Conservation (phyloP, 2,113 vertebrate genomes). For the Hylia prasina region DNA sequence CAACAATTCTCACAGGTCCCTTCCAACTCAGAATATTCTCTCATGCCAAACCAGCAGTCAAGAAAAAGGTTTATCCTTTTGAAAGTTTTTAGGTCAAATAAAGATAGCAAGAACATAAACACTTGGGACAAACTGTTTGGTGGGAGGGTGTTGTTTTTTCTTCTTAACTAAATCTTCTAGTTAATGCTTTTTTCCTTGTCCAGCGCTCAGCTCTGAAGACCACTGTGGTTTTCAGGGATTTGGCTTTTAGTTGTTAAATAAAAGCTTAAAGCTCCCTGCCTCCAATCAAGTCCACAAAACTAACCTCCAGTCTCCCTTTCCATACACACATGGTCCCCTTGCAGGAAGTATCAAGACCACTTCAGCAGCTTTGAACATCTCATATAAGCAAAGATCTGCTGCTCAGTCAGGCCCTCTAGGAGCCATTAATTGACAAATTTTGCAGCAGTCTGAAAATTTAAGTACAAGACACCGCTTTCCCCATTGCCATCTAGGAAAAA, state of each 20-base stretch:
- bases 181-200: neutral
- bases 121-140: neutral
- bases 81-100: neutral
- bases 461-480: neutral
- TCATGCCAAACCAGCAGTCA: neutral
- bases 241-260: neutral
- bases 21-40: neutral
- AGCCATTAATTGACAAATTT: neutral
- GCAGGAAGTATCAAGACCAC: neutral
- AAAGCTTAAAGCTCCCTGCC: neutral
- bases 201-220: neutral
- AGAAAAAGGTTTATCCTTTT: neutral
- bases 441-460: neutral
- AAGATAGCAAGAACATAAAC: neutral
- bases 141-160: neutral
- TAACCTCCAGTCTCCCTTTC: neutral
- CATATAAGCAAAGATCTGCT: neutral
- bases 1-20: neutral
- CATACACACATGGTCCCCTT: neutral
- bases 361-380: neutral
- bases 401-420: neutral
- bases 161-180: neutral
- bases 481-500: neutral
- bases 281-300: neutral
- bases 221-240: neutral